Evolutionary conservation across 2,113 vertebrate species (phyloP).

Genomic region (Burhinus oedicnemus): DNA sequence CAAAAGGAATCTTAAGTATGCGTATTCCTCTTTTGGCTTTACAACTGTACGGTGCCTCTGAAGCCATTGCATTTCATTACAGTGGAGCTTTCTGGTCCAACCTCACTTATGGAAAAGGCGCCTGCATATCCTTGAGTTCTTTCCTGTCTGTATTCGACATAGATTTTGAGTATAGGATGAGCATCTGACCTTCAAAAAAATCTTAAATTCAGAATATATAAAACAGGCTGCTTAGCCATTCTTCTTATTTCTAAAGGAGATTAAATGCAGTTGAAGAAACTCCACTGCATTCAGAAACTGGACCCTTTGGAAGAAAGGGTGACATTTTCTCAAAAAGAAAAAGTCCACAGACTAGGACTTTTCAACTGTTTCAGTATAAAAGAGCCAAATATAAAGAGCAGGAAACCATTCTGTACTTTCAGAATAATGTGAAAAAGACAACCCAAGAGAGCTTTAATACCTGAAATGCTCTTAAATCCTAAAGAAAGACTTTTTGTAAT

Average conservation of each 20-base stretch:
- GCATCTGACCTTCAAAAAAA: slow-evolving; percentile 30
- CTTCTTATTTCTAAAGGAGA: slow-evolving; percentile 65
- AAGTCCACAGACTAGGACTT: slow-evolving; percentile 67
- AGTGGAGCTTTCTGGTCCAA: background rate
- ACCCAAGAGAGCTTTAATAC: slow-evolving; percentile 68
- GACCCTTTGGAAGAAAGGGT: slow-evolving; percentile 65
- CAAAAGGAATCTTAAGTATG: background rate
- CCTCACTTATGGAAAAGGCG: background rate
- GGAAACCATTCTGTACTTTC: slow-evolving; percentile 66
- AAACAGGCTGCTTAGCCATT: slow-evolving; percentile 56
- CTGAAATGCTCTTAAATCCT: slow-evolving; percentile 66
- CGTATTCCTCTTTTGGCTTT: background rate
- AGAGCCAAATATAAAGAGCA: slow-evolving; percentile 69
- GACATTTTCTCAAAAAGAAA: slow-evolving; percentile 66
- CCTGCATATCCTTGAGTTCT: slow-evolving; percentile 4
- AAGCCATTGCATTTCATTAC: background rate
- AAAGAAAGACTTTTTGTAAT: slow-evolving; percentile 68
- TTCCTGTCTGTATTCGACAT: background rate
- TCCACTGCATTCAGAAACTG: slow-evolving; percentile 43
- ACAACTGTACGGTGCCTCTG: background rate
- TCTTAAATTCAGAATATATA: slow-evolving; percentile 55
- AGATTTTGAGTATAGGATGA: background rate
- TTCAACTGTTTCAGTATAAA: slow-evolving; percentile 71
- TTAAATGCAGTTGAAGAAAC: slow-evolving; percentile 59
- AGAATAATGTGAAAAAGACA: slow-evolving; percentile 68